Conservation (phyloP, 2,888 invertebrate genomes). For the Pachliopta kotzebuea region DNA sequence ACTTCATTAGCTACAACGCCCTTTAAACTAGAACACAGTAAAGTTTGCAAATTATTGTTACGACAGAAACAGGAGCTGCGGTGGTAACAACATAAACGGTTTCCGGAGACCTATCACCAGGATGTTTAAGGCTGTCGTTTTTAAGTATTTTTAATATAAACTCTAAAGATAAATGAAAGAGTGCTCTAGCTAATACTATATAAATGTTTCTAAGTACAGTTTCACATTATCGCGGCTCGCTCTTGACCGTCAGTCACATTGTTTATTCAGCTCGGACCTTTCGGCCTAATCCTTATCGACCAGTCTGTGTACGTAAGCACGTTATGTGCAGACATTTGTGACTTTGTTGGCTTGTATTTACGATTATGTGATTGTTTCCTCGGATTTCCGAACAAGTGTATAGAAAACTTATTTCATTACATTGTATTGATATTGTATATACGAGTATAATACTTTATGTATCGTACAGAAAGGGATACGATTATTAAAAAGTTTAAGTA, state of each 20-base stretch:
- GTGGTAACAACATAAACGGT: too few relatives aligned
- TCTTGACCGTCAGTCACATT: constrained; percentile 56
- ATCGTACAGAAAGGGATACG: too few relatives aligned
- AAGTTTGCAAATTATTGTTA: too few relatives aligned
- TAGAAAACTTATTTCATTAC: neutral
- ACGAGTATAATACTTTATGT: too few relatives aligned
- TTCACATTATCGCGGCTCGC: constrained; percentile 53
- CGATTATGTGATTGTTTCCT: constrained; percentile 16
- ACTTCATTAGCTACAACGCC: too few relatives aligned
- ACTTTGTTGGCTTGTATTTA: constrained; percentile 26
- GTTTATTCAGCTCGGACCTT: constrained; percentile 67
- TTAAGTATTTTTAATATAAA: neutral
- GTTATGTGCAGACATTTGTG: constrained; percentile 33
- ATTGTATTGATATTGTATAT: too few relatives aligned
- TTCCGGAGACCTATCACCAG: too few relatives aligned
- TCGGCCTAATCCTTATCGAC: constrained; percentile 66
- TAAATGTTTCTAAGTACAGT: constrained; percentile 43
- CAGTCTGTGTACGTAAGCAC: constrained; percentile 42
- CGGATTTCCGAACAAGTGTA: neutral
- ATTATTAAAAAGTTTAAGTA: too few relatives aligned
- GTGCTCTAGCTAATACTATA: constrained; percentile 29
- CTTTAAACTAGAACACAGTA: too few relatives aligned
- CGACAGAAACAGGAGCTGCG: too few relatives aligned
- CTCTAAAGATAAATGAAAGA: neutral
- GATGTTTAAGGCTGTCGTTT: too few relatives aligned